Conservation (phyloP, 1,140 invertebrate genomes). For the Glomeris maerens region DNA sequence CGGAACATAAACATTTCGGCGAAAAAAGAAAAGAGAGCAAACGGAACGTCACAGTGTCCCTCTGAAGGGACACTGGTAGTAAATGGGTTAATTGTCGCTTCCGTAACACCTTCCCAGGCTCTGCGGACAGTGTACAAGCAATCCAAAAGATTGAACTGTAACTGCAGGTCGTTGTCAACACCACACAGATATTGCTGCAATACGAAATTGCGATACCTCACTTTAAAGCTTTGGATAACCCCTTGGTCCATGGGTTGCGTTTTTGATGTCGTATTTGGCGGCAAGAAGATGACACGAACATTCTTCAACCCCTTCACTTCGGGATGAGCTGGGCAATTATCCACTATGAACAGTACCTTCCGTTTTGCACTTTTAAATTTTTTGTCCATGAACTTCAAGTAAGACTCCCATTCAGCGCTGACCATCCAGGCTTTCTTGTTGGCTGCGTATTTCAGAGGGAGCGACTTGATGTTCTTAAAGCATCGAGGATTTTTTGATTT, state of each 20-base stretch:
- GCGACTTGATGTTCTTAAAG: slow-evolving; percentile 30
- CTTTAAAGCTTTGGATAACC: slow-evolving; percentile 1
- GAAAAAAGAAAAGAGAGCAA: too few species aligned
- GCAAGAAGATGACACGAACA: slow-evolving; percentile 5
- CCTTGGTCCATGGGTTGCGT: slow-evolving; percentile 2
- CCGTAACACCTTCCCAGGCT: too few species aligned
- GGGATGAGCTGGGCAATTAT: slow-evolving; percentile 5
- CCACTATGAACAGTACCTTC: background rate
- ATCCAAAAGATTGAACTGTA: too few species aligned
- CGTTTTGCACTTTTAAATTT: slow-evolving; percentile 15
- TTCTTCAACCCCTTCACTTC: slow-evolving; percentile 6
- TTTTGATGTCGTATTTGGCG: slow-evolving; percentile 5
- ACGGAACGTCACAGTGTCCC: too few species aligned
- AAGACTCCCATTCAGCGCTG: slow-evolving; percentile 22
- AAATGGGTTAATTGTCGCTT: too few species aligned
- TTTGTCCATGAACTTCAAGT: slow-evolving; percentile 18
- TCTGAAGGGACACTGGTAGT: too few species aligned
- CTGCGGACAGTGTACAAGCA: too few species aligned
- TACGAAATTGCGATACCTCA: background rate
- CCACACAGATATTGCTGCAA: too few species aligned
- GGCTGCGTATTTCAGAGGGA: slow-evolving; percentile 28
- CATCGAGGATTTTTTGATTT: slow-evolving; percentile 33
- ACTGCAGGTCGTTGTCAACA: too few species aligned
- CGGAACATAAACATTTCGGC: too few species aligned
- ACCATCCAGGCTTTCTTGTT: slow-evolving; percentile 39